Base-by-base conservation (phyloP, 35 echinoderm and acorn worm genomes). In the Acanthaster planci region DNA sequence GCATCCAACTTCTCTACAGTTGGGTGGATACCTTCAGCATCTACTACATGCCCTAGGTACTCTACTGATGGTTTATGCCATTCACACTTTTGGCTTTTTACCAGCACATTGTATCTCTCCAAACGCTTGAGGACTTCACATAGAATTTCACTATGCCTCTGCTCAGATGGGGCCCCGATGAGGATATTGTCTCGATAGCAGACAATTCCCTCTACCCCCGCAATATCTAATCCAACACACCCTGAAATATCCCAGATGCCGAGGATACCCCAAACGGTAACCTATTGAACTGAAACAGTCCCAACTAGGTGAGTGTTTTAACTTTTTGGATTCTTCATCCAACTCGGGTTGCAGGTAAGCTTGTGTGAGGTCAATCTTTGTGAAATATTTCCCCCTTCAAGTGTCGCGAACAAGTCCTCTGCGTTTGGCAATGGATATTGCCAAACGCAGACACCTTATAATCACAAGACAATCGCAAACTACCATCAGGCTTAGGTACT, bases 381-480 rank as follows among this genome's bases (percentile, higher is more conserved):
- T 80, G 52, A 87, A 87, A 39, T 56, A 72, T 50, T 87, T 42
- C 78, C 84, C 29, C 60, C 84, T 52, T 27, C 39, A 9, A 91
- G 37, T 29, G 67, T 39, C 12, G 76, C 90, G 72, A 87, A 87
- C 8, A 92, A 39, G 60, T 87, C 84, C 40, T 92, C 85, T 42
- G 80, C 55, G 39, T 60, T 56, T 31, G 42, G 79, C 6, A 93
- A 44, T 39, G 86, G 86, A 52, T 89, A 93, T 50, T 84, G 22
- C 29, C 88, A 30, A 55, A 68, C 36, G 89, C 40, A 22, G 80
- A 51, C 1, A 84, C 77, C 77, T 93, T 93, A 55, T 91, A 94
- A 87, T 90, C 88, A 2, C 83, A 77, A 85, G 88, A 90, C 17
- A 91, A 34, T 50, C 88, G 52, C 32, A 90, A 31, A 1, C 38